Conservation (phyloP, 2,113 vertebrate genomes). For the Rhinolophus sinicus region DNA sequence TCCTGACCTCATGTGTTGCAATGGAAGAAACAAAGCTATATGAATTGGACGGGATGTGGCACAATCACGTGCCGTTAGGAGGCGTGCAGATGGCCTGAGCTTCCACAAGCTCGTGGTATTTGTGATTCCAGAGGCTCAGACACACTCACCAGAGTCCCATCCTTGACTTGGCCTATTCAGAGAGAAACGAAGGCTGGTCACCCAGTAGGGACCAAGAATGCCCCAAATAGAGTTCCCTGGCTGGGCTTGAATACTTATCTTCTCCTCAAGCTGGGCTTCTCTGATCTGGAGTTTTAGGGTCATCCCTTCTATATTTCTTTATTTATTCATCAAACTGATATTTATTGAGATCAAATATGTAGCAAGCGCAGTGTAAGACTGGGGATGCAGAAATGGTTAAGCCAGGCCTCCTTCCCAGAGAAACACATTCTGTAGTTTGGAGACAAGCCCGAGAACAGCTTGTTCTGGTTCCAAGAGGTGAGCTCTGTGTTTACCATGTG, state of each 20-base stretch:
- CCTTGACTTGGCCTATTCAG: not conserved
- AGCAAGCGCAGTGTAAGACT: not conserved
- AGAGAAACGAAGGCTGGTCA: not conserved
- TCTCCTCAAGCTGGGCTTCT: not conserved
- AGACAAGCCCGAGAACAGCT: not conserved
- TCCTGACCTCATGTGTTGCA: conserved; percentile 3
- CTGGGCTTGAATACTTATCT: not conserved
- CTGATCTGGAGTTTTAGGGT: not conserved
- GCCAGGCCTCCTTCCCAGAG: not conserved
- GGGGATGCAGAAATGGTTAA: not conserved
- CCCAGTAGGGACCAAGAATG: not conserved
- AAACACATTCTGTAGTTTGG: not conserved
- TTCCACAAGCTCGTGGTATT: conserved; percentile 30
- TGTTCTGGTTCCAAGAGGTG: not conserved
- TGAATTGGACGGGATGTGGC: conserved; percentile 61
- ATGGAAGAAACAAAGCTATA: conserved; percentile 71
- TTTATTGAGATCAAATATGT: not conserved
- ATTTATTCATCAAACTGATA: not conserved
- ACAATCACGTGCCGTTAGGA: conserved; percentile 7
- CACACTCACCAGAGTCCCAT: not conserved
- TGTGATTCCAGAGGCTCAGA: not conserved
- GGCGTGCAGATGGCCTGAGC: conserved; percentile 40
- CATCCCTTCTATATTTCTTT: not conserved
- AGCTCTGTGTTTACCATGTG: not conserved
- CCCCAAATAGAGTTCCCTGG: not conserved